Percentiles rank a stretch among this genome's conserved stretches.
Conservation (phyloP, 1,140 invertebrate genomes). For the Drosophila arizonae region DNA sequence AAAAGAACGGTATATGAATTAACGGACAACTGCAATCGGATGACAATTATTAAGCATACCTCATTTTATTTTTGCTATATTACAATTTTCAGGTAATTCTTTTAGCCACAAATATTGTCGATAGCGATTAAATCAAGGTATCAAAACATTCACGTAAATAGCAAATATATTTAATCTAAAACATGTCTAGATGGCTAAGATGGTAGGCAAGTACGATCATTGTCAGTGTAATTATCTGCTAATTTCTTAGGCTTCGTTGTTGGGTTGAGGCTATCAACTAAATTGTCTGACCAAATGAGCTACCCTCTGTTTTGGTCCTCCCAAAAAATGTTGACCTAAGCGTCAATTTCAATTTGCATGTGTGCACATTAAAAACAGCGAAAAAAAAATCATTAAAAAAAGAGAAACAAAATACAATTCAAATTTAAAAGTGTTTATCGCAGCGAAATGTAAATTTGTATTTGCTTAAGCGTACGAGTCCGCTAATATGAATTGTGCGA, state of each 20-base stretch:
- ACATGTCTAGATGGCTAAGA: too few relatives aligned
- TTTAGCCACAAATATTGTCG: too few relatives aligned
- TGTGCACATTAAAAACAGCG: conserved; percentile 33
- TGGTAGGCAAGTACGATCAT: not conserved
- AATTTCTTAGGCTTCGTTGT: conserved; percentile 13
- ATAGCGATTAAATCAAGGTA: too few relatives aligned
- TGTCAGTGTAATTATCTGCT: conserved; percentile 61
- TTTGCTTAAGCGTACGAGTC: conserved; percentile 69
- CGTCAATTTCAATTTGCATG: conserved; percentile 82
- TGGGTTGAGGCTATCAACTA: too few relatives aligned
- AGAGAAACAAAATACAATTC: conserved; percentile 55
- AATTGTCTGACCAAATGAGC: conserved; percentile 14
- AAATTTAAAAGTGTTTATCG: conserved; percentile 83
- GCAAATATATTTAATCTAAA: too few relatives aligned
- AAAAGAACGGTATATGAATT: conserved; percentile 21
- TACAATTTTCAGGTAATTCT: too few relatives aligned
- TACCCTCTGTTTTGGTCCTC: conserved; percentile 26
- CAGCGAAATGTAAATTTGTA: conserved; percentile 83
- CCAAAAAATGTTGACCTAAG: conserved; percentile 68
- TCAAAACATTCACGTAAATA: too few relatives aligned
- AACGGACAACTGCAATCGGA: too few relatives aligned
- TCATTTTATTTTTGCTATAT: too few relatives aligned
- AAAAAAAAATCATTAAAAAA: not conserved
- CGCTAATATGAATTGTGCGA: conserved; percentile 51
- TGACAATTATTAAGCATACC: too few relatives aligned